Conservation (phyloP, 2,113 vertebrate species). For the Etheostoma spectabile region DNA sequence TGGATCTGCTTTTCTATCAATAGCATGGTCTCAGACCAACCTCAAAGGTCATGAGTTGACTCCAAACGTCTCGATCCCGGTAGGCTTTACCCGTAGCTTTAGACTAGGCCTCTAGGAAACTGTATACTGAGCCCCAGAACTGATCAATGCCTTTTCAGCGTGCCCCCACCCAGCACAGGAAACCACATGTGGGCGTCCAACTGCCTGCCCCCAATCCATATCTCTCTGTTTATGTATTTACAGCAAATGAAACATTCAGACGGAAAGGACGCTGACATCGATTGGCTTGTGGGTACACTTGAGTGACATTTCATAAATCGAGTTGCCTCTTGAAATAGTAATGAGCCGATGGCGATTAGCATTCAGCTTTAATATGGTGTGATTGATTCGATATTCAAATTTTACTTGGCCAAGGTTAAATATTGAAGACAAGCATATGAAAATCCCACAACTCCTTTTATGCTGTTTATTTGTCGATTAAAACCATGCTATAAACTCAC, state of each 20-base stretch:
- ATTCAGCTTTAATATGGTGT: conserved; percentile 77
- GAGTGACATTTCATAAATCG: conserved; percentile 85
- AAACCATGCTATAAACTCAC: conserved; percentile 17
- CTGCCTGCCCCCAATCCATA: conserved; percentile 80
- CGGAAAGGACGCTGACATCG: conserved; percentile 80
- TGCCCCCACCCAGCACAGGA: conserved; percentile 58
- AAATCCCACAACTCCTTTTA: conserved; percentile 53
- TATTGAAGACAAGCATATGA: conserved; percentile 48
- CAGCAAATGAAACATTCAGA: conserved; percentile 85
- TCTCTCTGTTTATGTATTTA: conserved; percentile 83
- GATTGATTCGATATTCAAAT: conserved; percentile 81
- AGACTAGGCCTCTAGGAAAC: conserved; percentile 68
- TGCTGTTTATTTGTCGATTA: conserved; percentile 31
- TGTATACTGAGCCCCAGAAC: conserved; percentile 67
- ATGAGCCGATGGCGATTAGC: conserved; percentile 80
- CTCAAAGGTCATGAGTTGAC: conserved; percentile 77
- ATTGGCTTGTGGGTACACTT: conserved; percentile 81
- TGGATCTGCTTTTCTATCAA: conserved; percentile 72
- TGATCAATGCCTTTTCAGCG: conserved; percentile 83
- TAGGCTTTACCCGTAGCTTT: conserved; percentile 54
- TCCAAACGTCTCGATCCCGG: conserved; percentile 68
- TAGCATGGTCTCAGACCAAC: conserved; percentile 72
- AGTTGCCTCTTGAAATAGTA: conserved; percentile 79
- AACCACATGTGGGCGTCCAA: conserved; percentile 76
- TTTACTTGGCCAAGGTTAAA: conserved; percentile 68